These are phyloP conservation scores for Drosophila crucigera DNA, from an alignment of 2,888 invertebrate genomes.

Conservation along the genomic window DNA sequence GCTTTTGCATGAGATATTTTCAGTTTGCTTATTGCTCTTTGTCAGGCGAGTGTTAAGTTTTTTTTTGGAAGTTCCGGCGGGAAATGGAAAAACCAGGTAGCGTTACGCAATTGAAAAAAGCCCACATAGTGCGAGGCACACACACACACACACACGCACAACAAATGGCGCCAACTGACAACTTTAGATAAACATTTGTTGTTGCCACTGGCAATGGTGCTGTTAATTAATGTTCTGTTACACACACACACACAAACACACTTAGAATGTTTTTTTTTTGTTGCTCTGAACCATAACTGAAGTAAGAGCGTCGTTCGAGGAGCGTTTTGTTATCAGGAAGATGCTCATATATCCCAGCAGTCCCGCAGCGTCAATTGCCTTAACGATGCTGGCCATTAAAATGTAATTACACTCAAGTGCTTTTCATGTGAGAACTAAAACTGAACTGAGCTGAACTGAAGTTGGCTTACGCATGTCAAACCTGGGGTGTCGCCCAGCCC, in stretches of 20 bases:
- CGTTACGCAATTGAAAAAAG: slow-evolving; percentile 12
- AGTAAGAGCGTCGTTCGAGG: neutral
- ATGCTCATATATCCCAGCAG: slow-evolving; percentile 12
- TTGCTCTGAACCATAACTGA: slow-evolving; percentile 25
- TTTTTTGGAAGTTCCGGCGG: slow-evolving; percentile 22
- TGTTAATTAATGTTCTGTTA: slow-evolving; percentile 72
- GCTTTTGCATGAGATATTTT: slow-evolving; percentile 9
- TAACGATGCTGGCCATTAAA: slow-evolving; percentile 53
- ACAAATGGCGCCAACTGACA: slow-evolving; percentile 61
- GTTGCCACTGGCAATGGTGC: slow-evolving; percentile 44
- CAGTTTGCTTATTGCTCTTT: slow-evolving; percentile 11
- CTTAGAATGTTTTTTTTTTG: neutral
- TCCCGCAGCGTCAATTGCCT: slow-evolving; percentile 59
- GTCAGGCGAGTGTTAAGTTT: slow-evolving; percentile 20
- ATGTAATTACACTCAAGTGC: slow-evolving; percentile 41
- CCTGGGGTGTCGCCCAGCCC: neutral
- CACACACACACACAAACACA: slow-evolving; percentile 16
- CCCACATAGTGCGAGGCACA: slow-evolving; percentile 1
- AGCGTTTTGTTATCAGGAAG: slow-evolving; percentile 25
- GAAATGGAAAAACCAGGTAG: slow-evolving; percentile 52
- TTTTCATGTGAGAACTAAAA: slow-evolving; percentile 37
- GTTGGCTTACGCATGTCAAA: neutral
- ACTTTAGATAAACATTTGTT: slow-evolving; percentile 62
- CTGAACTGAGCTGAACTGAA: slow-evolving; percentile 3
- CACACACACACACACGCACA: slow-evolving; percentile 7